These are phyloP conservation scores for Margarornis squamiger DNA, from an alignment of 2,797 vertebrate genomes.

Conservation along the genomic window DNA sequence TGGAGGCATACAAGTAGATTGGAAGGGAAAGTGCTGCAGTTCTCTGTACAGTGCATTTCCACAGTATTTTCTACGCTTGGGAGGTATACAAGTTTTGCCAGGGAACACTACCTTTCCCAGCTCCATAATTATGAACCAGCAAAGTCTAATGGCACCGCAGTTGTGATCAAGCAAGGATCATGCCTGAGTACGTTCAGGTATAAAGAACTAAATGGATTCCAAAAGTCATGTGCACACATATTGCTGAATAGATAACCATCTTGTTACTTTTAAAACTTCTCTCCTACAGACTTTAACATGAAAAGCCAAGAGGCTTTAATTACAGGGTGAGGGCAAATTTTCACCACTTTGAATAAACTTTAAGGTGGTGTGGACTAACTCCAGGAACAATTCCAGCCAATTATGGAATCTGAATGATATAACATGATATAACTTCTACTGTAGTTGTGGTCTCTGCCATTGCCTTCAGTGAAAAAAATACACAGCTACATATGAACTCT, in stretches of 20 bases:
- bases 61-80: background rate
- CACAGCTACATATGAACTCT: background rate
- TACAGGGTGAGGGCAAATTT: background rate
- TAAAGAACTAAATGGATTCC: background rate
- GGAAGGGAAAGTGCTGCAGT: background rate
- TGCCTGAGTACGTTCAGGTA: background rate
- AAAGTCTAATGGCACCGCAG: background rate
- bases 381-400: background rate
- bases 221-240: background rate
- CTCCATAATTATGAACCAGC: background rate
- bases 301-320: slow-evolving; percentile 1
- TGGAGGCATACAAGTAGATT: background rate
- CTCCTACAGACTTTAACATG: background rate
- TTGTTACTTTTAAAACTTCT: background rate
- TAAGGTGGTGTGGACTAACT: background rate
- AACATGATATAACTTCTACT: too few species aligned
- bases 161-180: background rate
- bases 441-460: background rate
- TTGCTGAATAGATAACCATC: background rate
- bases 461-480: background rate
- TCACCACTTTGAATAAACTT: background rate
- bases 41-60: background rate
- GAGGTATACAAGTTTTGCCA: background rate
- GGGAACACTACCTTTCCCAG: background rate
- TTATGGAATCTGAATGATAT: background rate